phyloP scores from a whole-genome alignment of 2,797 vertebrate genomes.

The Spinus olivaceus region DNA sequence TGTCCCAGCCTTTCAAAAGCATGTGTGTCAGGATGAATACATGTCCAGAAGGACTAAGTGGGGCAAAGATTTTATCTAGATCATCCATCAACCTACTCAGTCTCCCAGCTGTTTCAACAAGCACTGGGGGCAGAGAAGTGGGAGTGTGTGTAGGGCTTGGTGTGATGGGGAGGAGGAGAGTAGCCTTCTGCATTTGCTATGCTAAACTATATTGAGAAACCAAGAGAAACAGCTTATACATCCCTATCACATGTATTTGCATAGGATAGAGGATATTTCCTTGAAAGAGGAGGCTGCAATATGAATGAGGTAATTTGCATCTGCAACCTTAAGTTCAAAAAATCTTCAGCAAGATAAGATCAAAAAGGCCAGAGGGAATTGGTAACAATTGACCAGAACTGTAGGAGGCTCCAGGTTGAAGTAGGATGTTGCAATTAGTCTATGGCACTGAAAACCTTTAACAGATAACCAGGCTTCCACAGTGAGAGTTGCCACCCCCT shows the following conservation, averaged over 20 bases:
- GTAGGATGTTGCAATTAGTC: not conserved
- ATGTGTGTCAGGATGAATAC: constrained; percentile 27
- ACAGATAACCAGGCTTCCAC: not conserved
- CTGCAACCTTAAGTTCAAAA: constrained; percentile 3
- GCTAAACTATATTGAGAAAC: constrained; percentile 1
- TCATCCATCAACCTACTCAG: not conserved
- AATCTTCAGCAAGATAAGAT: not conserved
- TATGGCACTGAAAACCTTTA: not conserved
- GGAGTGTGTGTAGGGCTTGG: not conserved
- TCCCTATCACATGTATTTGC: not conserved
- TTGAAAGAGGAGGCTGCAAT: constrained; percentile 28
- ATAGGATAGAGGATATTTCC: constrained; percentile 28
- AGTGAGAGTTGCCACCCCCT: constrained; percentile 14
- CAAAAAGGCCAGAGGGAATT: constrained; percentile 1
- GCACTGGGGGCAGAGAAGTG: not conserved
- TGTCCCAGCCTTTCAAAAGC: not conserved
- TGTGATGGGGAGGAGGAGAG: not conserved
- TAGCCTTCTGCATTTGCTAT: constrained; percentile 22
- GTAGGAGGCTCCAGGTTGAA: not conserved
- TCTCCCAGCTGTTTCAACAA: not conserved
- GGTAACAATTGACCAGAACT: not conserved
- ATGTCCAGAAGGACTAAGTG: not conserved
- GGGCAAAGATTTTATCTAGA: constrained; percentile 26
- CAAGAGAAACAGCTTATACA: not conserved
- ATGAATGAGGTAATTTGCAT: constrained; percentile 29